These are phyloP conservation scores for Rhinolophus sinicus DNA, from an alignment of 2,113 vertebrate genomes.

Conservation along the genomic window DNA sequence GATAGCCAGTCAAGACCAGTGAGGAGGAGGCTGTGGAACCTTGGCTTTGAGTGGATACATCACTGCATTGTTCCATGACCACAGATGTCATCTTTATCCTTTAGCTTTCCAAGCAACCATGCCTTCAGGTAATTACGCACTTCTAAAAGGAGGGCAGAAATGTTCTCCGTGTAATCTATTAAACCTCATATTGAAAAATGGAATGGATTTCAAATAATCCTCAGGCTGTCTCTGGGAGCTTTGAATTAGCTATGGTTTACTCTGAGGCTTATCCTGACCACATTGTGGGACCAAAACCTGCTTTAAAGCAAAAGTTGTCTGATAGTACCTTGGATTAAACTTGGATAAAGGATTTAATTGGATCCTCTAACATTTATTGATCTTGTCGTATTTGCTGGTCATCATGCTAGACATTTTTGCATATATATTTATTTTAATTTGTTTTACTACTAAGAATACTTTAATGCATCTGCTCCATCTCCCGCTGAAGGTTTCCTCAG, in stretches of 20 bases:
- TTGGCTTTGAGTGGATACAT: neutral
- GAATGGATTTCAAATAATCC: neutral
- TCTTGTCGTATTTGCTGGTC: neutral
- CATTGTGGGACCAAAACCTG: neutral
- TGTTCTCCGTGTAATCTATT: neutral
- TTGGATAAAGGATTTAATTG: neutral
- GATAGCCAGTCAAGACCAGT: neutral
- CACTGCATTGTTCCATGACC: neutral
- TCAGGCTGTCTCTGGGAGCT: neutral
- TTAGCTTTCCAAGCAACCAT: neutral
- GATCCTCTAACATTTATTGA: neutral
- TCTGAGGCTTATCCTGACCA: neutral
- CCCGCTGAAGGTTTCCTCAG: neutral
- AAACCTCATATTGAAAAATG: neutral
- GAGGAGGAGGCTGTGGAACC: neutral
- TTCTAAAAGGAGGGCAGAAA: neutral
- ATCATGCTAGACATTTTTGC: neutral
- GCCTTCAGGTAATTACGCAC: neutral
- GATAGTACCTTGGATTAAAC: neutral
- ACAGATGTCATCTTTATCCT: neutral
- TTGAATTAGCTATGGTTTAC: neutral
- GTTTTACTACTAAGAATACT: neutral
- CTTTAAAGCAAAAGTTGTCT: neutral
- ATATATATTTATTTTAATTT: slow-evolving; percentile 1
- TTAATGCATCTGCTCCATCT: neutral